Base-by-base conservation (phyloP, 2,113 vertebrate species). In the Lophius piscatorius region DNA sequence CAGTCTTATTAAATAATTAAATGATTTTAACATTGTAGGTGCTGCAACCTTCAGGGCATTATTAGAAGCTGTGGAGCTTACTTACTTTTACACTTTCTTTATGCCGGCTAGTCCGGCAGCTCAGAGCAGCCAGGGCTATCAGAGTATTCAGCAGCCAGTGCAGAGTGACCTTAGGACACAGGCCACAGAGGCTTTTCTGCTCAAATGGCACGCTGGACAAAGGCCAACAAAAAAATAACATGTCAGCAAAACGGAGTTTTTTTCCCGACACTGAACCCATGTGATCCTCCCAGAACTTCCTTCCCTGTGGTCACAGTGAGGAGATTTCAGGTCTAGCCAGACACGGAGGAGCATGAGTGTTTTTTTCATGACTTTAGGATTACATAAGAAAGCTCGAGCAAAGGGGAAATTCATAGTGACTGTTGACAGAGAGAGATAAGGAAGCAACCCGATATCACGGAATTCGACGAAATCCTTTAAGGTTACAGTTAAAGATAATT, bases 161-260 rank as follows among this genome's bases (percentile, higher is more conserved):
- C 42, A 55, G 16, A 50, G 48, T 64, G 74, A 73, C 62, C 64
- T 67, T 36, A 51, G 77, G 58, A 9, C 49, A 12, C 52, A 72
- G 59, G 65, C 67, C 61, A 76, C 48, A 31, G 31, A 57, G 76
- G 61, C 75, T 74, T 74, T 69, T 65, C 77, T 70, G 48, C 60
- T 69, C 12, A 78, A 79, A 79, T 24, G 64, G 61, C 20, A 63
- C 0, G 23, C 52, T 74, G 80, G 74, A 70, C 75, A 82, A 87
- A 78, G 74, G 73, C 85, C 81, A 83, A 42, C 33, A 48, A 69
- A 83, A 83, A 80, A 41, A n/a, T n/a, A n/a, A n/a, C n/a, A 40
- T 48, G 84, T 87, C 89, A 87, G 89, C 87, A 87, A 40, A 81
- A 62, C 28, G 9, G 28, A 36, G 38, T 0, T 28, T 28, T 48